These are phyloP conservation scores for Leptinotarsa juncta DNA, from an alignment of 2,888 invertebrate species.

Conservation along the genomic window DNA sequence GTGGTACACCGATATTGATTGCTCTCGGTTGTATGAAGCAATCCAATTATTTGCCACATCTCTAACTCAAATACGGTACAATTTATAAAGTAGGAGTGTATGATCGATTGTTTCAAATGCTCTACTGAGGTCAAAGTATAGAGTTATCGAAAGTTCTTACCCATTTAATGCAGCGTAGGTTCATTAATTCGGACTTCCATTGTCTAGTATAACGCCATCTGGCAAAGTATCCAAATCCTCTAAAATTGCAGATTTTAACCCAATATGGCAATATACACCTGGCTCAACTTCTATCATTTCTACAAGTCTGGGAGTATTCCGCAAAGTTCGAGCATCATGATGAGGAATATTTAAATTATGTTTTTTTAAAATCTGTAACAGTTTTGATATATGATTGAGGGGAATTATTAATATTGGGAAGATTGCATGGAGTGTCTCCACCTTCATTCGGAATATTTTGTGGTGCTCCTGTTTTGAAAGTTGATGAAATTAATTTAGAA, in stretches of 20 bases:
- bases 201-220: constrained; percentile 24
- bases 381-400: constrained; percentile 9
- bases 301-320: constrained; percentile 28
- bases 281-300: constrained; percentile 16
- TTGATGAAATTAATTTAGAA: not conserved
- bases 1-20: no score
- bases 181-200: no score
- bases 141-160: no score
- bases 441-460: not conserved
- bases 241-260: constrained; percentile 33
- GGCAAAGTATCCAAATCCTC: constrained; percentile 33
- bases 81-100: no score
- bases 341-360: constrained; percentile 9
- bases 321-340: constrained; percentile 29
- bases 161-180: no score
- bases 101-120: no score
- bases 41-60: no score
- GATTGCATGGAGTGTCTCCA: constrained; percentile 2
- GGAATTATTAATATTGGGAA: not conserved
- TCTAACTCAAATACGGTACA: no score
- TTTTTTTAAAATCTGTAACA: constrained; percentile 1
- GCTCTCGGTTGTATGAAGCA: no score
- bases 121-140: no score
- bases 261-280: constrained; percentile 42
- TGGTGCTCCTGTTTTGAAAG: not conserved